These are phyloP conservation scores for Parnassius apollo DNA, from an alignment of 2,888 invertebrate genomes.

Conservation along the genomic window DNA sequence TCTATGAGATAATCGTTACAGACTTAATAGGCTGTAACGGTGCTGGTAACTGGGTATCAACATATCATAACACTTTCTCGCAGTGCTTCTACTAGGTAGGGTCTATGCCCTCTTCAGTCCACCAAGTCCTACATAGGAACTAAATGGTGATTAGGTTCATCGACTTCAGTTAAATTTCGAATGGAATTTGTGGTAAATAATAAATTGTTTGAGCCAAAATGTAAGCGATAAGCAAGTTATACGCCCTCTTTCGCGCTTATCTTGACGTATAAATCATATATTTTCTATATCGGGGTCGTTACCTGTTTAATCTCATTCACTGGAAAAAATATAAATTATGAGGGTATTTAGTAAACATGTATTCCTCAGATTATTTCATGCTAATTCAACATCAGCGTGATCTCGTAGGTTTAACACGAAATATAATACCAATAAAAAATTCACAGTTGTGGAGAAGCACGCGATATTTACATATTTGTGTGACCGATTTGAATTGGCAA, in stretches of 20 bases:
- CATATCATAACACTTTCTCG: no score
- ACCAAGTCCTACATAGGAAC: no score
- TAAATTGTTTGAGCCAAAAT: background rate
- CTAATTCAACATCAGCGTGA: slow-evolving; percentile 4
- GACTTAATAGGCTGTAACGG: no score
- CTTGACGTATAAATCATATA: slow-evolving; percentile 1
- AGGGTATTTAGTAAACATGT: slow-evolving; percentile 5
- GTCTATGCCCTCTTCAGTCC: no score
- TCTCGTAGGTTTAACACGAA: slow-evolving; percentile 9
- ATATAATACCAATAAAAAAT: slow-evolving; percentile 4
- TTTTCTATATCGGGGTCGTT: background rate
- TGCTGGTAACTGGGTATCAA: no score
- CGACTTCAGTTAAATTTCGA: background rate
- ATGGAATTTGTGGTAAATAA: background rate
- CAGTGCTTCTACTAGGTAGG: no score
- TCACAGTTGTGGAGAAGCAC: slow-evolving; percentile 11
- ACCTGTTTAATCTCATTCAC: background rate
- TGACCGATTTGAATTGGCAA: slow-evolving; percentile 17
- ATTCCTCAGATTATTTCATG: slow-evolving; percentile 11
- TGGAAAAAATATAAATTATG: background rate
- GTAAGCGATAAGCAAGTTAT: background rate
- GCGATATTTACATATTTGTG: slow-evolving; percentile 23
- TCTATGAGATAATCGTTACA: no score
- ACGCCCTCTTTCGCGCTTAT: slow-evolving; percentile 8
- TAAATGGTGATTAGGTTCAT: no score